Evolutionary conservation across 2,113 vertebrate species (phyloP), one percentile per base, ranked within the genome.

Genomic region (Cephalopholis sonnerati): DNA sequence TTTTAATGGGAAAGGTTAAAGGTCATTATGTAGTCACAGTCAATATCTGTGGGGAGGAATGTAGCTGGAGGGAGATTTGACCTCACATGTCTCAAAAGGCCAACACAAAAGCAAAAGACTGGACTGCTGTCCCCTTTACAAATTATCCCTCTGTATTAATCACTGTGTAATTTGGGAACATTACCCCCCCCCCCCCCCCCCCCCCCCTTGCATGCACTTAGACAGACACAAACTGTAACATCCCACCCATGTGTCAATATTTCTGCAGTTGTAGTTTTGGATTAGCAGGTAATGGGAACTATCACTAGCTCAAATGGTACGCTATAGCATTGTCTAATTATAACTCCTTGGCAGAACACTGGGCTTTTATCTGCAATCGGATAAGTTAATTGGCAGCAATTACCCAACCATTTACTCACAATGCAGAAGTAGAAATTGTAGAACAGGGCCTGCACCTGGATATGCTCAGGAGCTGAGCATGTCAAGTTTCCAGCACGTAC

Each of bases 381-480:
- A 92, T 89, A 76, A 92, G 87, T 87, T 91, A 89, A 93, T 90
- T 91, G 89, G 74, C 55, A n/a, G 81, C 69, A 82, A 90, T 92
- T 93, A 92, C 41, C 62, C 72, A 32, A 71, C 62, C 76, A 63
- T 79, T 92, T 78, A 82, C 55, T 83, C 53, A 83, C 74, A 83
- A 80, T 74, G 73, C 32, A 82, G 71, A 77, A 73, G 85, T 32
- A 81, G 84, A 85, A 81, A 88, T 13, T 58, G 72, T 53, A 81
- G 80, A 83, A 39, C 20, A 65, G 50, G 20, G 39, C 24, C 64
- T 87, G 81, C 90, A 92, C 91, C 90, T 93, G 91, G 91, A 80
- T 81, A 53, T 32, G 24, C 81, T 89, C 74, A 67, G 65, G 65
- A 84, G 54, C 57, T 73, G 57, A 87, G 41, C 41, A 85, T 82